Evolutionary conservation across 2,888 invertebrate genomes (phyloP), one percentile per base, ranked within the genome.

Genomic region (Campoplex nolae): DNA sequence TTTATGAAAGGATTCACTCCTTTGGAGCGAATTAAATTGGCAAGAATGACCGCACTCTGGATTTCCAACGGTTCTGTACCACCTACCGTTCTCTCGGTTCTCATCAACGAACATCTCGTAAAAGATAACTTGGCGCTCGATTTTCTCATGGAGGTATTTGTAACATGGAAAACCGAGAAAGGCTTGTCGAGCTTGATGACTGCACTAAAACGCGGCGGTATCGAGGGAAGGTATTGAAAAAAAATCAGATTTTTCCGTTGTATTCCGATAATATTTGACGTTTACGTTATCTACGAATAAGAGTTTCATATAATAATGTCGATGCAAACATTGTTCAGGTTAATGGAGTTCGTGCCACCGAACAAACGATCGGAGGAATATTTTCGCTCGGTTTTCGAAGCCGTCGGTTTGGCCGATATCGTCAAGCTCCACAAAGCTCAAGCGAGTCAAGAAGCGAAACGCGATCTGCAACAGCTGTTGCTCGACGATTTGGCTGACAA

Each of bases 1-100:
- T 99, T 98, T 95, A 97, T 99, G 95, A 99, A 98, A 95, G 99
- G 99, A 93, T 99, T 99, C 95, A 96, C 97, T 94, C 97, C 97
- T 88, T 96, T 96, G 91, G 98, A 99, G 95, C 97, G 99, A 92
- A 96, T 97, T 93, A 99, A 99, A 95, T 96, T 99, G 93, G 99
- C 99, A 91, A 97, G 98, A 91, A 98, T 99, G 97, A 97, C 98
- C 90, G 98, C 98, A 90, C 96, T 99, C 84, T 98, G 99, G 97
- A 97, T 99, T 93, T 97, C 98, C 86, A 98, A 98, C 95, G 98
- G 97, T 87, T 97, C 98, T 94, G 97, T 99, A 92, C 98, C 98
- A 89, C 98, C 99, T 89, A 97, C 97, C 91, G 98, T 98, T 89
- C 96, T 99, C 91, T 96, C 97, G 93, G 98, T 98, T 93, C 95